These are phyloP conservation scores for Bovichtus variegatus DNA, from an alignment of 2,797 vertebrate species.

Conservation along the genomic window DNA sequence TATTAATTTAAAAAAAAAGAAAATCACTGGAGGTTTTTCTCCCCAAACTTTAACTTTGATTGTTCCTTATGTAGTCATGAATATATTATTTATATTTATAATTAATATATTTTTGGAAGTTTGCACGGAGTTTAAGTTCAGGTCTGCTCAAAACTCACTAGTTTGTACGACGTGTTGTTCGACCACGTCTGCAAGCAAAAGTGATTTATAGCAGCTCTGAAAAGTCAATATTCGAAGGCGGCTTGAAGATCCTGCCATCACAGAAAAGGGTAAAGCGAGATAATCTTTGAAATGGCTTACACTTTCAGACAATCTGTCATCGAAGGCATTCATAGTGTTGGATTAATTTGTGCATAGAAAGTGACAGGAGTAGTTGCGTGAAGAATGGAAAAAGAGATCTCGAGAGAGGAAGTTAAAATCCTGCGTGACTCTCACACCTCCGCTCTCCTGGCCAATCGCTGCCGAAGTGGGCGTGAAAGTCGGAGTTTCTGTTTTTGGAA, in stretches of 20 bases:
- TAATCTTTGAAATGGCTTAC: slow-evolving; percentile 16
- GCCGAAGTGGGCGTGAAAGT: background rate
- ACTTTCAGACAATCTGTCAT: slow-evolving; percentile 18
- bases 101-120: background rate
- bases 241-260: slow-evolving; percentile 19
- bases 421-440: background rate
- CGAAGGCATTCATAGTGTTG: background rate
- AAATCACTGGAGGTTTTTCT: background rate
- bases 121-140: slow-evolving; percentile 1
- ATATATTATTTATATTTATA: background rate
- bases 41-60: background rate
- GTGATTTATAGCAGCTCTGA: slow-evolving; percentile 20
- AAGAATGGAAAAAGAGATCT: background rate
- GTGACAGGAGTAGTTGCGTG: background rate
- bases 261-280: background rate
- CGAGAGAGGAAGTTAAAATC: slow-evolving; percentile 13
- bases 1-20: background rate
- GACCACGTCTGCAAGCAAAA: slow-evolving; percentile 14
- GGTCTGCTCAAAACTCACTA: background rate
- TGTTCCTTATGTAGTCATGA: background rate
- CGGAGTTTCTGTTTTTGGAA: slow-evolving; percentile 5
- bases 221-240: background rate
- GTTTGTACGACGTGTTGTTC: slow-evolving; percentile 7
- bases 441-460: background rate
- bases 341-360: background rate